Evolutionary conservation across 2,113 vertebrate species (phyloP).

Genomic region (Nibea albiflora): DNA sequence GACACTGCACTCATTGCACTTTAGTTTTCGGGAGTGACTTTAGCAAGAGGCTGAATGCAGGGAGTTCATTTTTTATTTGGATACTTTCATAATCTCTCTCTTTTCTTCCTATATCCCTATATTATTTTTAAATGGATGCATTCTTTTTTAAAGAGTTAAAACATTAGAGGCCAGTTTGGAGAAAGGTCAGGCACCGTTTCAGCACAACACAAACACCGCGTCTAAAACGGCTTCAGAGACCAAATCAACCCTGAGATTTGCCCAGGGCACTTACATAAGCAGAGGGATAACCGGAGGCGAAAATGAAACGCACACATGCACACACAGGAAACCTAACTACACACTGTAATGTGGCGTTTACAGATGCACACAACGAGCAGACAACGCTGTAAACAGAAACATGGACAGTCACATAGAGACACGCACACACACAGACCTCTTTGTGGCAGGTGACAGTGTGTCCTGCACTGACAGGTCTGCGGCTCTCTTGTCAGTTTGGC

Average conservation of each 20-base stretch:
- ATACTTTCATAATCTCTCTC: too few relatives aligned
- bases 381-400: neutral
- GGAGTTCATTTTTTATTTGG: too few relatives aligned
- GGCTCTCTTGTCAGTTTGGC: slow-evolving; percentile 25
- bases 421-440: neutral
- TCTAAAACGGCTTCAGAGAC: neutral
- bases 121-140: neutral
- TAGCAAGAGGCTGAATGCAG: too few relatives aligned
- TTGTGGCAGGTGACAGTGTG: slow-evolving; percentile 3
- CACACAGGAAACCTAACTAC: neutral
- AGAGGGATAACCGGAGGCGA: slow-evolving; percentile 6
- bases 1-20: too few relatives aligned
- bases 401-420: neutral
- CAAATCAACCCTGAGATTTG: neutral
- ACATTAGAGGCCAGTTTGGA: neutral
- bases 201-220: neutral
- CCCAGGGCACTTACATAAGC: neutral
- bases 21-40: too few relatives aligned
- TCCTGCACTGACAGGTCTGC: slow-evolving; percentile 23
- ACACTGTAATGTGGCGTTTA: neutral
- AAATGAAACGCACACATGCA: neutral
- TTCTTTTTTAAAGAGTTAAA: neutral
- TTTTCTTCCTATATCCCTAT: too few relatives aligned
- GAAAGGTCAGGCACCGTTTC: neutral
- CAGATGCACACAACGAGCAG: slow-evolving; percentile 1